Evolutionary conservation across 2,797 vertebrate species (phyloP), one percentile per base, ranked within the genome.

Genomic region (Sebastes kiyomatsui): DNA sequence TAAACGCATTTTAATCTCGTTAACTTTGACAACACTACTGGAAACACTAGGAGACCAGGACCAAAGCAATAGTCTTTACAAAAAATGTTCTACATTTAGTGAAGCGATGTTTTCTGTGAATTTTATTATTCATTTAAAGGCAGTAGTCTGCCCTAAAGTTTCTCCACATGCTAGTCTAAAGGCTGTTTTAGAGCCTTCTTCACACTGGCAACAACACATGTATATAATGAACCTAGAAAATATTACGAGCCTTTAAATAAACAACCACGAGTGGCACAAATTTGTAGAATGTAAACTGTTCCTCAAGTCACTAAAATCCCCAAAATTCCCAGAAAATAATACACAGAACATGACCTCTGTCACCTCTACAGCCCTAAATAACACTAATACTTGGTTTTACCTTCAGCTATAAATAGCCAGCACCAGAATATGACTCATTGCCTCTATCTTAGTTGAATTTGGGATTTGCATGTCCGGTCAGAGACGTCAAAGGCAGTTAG

Each of bases 381-480:
- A 72, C 12, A n/a, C 35, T 3, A 12, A 32, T 12, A n/a, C 20
- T 59, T 20, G 46, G 46, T 20, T 20, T 49, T 14, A 58, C n/a
- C 25, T n/a, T 28, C 10, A 69, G 25, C 6, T 38, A 54, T 27
- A 22, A 55, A 72, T 71, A 61, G 7, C 49, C 54, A 49, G 20
- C 5, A 27, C 4, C 8, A 49, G 16, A 75, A 16, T 10, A 11
- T 22, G 32, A 28, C 30, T 52, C 16, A 46, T 46, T 60, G 32
- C 18, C 46, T 70, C 8, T 30, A 13, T 67, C 46, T 49, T 18
- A 18, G 33, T 46, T 42, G 22, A 52, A 16, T 75, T 67, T 74
- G 1, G 16, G 14, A 76, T 84, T 81, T 87, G 58, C 79, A 79
- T 75, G 42, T 25, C 22, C 1, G 42, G 11, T 60, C 67, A 42